phyloP scores from a whole-genome alignment of 2,113 vertebrate genomes.

The Acrocephalus kingi region DNA sequence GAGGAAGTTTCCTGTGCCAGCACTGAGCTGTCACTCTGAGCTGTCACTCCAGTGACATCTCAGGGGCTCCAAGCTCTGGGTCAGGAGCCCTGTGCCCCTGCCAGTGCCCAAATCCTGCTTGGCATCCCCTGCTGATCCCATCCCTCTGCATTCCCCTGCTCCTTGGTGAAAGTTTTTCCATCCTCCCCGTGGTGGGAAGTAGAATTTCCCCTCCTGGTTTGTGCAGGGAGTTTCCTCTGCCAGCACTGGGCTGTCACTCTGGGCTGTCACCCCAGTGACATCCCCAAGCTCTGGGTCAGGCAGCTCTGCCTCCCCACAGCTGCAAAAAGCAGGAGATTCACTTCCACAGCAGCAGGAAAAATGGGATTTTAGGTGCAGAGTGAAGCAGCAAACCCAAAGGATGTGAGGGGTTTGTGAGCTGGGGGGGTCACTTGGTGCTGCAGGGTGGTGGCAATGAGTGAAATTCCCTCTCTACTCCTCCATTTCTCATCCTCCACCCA shows the following conservation, averaged over 20 bases:
- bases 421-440: neutral
- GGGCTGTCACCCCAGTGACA: neutral
- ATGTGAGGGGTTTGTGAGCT: neutral
- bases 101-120: too few relatives aligned
- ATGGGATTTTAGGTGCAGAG: neutral
- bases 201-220: too few relatives aligned
- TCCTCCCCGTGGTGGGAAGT: too few relatives aligned
- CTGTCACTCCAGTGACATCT: too few relatives aligned
- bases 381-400: neutral
- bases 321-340: rapidly evolving
- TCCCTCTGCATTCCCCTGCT: too few relatives aligned
- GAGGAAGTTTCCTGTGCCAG: too few relatives aligned
- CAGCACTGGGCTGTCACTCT: neutral
- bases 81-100: too few relatives aligned
- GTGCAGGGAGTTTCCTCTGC: neutral
- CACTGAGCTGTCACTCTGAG: too few relatives aligned
- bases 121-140: too few relatives aligned
- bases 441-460: neutral
- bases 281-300: neutral
- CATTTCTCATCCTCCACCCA: rapidly evolving
- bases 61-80: too few relatives aligned
- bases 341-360: neutral
- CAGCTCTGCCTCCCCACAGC: neutral
- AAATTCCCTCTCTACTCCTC: neutral
- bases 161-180: too few relatives aligned